Conservation (phyloP, 2,888 invertebrate genomes). For the Octonoba sinensis region DNA sequence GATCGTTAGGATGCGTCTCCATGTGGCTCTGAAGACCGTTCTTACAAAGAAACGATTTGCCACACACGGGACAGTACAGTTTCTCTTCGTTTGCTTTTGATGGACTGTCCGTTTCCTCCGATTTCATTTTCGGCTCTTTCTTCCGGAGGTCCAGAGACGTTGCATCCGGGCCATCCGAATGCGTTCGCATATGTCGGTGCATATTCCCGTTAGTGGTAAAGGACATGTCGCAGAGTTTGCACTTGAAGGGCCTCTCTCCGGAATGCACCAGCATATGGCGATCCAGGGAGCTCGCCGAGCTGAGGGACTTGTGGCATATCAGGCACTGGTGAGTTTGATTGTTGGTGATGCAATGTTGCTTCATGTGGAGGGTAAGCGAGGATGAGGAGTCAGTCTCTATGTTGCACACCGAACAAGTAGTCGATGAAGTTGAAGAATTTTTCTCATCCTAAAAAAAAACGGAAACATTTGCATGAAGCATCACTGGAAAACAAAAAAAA, state of each 20-base stretch:
- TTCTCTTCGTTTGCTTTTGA: conserved; percentile 49
- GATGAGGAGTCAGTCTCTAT: conserved; percentile 77
- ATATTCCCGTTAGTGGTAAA: conserved; percentile 89
- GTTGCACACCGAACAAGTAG: conserved; percentile 78
- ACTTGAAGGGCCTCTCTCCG: conserved; percentile 84
- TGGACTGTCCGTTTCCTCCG: conserved; percentile 50
- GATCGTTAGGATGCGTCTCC: conserved; percentile 79
- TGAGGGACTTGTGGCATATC: conserved; percentile 79
- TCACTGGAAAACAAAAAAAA: background rate
- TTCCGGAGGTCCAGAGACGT: conserved; percentile 35
- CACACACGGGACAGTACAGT: conserved; percentile 77
- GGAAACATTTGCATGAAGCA: background rate
- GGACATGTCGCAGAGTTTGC: conserved; percentile 82
- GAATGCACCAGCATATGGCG: conserved; percentile 85
- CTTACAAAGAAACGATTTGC: conserved; percentile 76
- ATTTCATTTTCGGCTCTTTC: conserved; percentile 21
- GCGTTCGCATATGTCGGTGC: conserved; percentile 85
- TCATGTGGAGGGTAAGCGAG: conserved; percentile 80
- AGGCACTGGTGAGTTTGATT: conserved; percentile 77
- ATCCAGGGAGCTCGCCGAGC: conserved; percentile 84
- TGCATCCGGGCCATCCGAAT: conserved; percentile 71
- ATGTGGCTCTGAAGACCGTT: conserved; percentile 78
- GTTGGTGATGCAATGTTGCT: conserved; percentile 71
- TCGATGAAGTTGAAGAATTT: conserved; percentile 10
- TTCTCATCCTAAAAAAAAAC: conserved; percentile 29